These are phyloP conservation scores for Crypturellus undulatus DNA, from an alignment of 2,113 vertebrate genomes.

Conservation along the genomic window DNA sequence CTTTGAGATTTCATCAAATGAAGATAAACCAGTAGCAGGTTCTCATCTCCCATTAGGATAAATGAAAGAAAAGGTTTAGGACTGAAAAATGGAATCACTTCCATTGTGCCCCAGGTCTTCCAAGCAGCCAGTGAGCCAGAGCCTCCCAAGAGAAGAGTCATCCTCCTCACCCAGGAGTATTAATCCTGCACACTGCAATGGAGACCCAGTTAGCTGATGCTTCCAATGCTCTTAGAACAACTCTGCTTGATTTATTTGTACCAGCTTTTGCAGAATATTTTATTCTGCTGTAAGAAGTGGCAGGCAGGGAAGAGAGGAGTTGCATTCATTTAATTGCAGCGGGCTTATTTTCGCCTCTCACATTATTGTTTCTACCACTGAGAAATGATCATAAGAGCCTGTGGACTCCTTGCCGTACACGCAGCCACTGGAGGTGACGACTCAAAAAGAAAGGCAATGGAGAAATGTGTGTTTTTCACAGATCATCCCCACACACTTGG, in stretches of 20 bases:
- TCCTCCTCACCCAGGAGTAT: not conserved
- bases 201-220: accelerated
- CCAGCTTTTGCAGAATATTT: not conserved
- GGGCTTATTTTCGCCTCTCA: not conserved
- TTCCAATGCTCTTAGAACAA: not conserved
- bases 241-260: accelerated
- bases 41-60: accelerated
- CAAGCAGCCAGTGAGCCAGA: accelerated
- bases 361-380: not conserved
- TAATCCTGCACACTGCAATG: accelerated
- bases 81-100: not conserved
- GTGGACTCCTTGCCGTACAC: accelerated
- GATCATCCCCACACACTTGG: accelerated
- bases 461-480: accelerated
- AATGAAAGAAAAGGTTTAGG: not conserved
- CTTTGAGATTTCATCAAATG: not conserved
- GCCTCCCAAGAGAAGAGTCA: not conserved
- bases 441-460: not conserved
- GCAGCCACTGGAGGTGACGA: too few species aligned
- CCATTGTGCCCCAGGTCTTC: accelerated
- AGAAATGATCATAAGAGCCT: not conserved
- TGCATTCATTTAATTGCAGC: not conserved
- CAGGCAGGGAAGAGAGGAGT: not conserved
- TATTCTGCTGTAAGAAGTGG: not conserved
- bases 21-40: not conserved